Base-by-base conservation (phyloP, 2,888 invertebrate genomes). In the Eurytoma californica region DNA sequence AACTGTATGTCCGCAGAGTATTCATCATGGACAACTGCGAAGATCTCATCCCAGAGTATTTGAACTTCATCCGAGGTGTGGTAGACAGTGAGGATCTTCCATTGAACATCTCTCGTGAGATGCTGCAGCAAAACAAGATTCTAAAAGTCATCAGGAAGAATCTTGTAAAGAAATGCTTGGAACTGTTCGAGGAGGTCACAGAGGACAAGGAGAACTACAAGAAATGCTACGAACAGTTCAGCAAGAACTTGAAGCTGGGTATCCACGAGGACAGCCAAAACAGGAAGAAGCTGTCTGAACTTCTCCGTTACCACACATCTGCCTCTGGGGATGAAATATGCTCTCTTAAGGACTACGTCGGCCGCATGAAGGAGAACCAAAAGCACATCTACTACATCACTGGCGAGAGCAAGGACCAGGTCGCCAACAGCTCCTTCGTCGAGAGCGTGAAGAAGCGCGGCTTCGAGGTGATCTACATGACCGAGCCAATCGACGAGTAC, bases 21-120 rank as follows among this genome's bases (percentile, higher is more conserved):
- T 99, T 99, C 93, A 99, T 99, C 91, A 99, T 99, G 99, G 99
- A 99, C 92, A 99, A 99, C 92, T 99, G 99, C 87, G 98, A 99
- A 88, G 99, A 99, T 88, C 93, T 99, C 16, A 99, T 99, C 88
- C 99, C 99, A 0, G 98, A 99, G 90, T 99, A 99, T 91, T 92
- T 99, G 84, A 98, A 97, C 92, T 97, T 97, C 92, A 94, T 97
- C 89, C 95, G 96, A 91, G 99, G 99, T 90, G 98, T 99, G 16
- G 99, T 99, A 4, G 99, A 99, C 92, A 97, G 97, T 73, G 99
- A 99, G 91, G 99, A 99, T 92, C 92, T 99, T 86, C 99, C 99
- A 0, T 92, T 99, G 20, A 99, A 99, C 93, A 99, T 99, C 88
- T 98, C 98, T 73, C 96, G 99, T 93, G 99, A 99, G 91, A 99